These are phyloP conservation scores for Notamacropus eugenii DNA, from an alignment of 2,797 vertebrate genomes.

Conservation along the genomic window DNA sequence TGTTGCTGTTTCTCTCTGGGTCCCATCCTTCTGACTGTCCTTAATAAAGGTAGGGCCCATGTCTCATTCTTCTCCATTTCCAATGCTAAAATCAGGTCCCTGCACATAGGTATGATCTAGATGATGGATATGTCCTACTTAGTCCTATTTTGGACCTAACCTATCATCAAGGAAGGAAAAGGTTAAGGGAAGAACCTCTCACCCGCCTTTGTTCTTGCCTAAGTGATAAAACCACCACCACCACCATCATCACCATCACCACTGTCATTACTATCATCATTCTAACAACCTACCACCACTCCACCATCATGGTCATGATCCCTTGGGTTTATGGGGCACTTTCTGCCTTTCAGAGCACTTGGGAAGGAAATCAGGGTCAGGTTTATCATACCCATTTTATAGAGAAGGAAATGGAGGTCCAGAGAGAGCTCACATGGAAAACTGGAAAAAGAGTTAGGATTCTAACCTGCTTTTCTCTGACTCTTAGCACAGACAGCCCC, in stretches of 20 bases:
- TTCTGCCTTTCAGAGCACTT: not conserved
- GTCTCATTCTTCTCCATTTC: not conserved
- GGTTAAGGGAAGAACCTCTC: not conserved
- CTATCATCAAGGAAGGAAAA: not conserved
- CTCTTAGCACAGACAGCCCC: not conserved
- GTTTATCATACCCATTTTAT: not conserved
- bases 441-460: not conserved
- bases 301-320: not conserved
- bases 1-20: accelerated
- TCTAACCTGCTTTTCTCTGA: not conserved
- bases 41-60: not conserved
- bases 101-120: not conserved
- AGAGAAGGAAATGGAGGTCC: not conserved
- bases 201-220: not conserved
- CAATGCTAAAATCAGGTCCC: not conserved
- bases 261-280: too few species aligned
- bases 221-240: too few species aligned
- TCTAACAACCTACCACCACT: too few species aligned
- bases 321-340: not conserved
- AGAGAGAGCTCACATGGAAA: not conserved
- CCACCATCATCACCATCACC: not conserved
- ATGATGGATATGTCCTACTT: not conserved
- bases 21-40: not conserved
- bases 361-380: not conserved
- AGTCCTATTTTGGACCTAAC: not conserved